A percentile compares a stretch with the other conserved stretches of the same genome.
phyloP scores from a whole-genome alignment of 2,888 invertebrate species.

The Sympetrum striolatum region DNA sequence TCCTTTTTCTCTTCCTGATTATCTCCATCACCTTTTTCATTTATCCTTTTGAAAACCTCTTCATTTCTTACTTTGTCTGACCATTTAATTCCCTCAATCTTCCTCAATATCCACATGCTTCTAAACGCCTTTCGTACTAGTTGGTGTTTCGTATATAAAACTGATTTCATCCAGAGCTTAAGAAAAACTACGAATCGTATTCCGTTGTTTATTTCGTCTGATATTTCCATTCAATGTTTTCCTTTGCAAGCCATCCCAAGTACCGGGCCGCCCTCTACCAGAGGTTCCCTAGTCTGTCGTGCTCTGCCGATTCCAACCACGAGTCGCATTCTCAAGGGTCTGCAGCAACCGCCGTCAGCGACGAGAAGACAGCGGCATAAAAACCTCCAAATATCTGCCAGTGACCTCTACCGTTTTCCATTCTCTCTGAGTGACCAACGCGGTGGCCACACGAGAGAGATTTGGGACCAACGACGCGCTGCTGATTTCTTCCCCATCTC shows the following conservation, averaged over 20 bases:
- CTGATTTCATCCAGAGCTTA: no score
- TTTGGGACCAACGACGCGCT: neutral
- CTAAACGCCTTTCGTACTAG: no score
- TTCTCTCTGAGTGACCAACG: neutral
- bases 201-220: no score
- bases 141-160: no score
- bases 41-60: no score
- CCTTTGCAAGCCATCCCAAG: conserved; percentile 51
- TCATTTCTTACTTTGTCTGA: no score
- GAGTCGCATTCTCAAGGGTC: conserved; percentile 47
- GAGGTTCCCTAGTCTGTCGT: conserved; percentile 56
- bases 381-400: neutral
- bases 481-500: neutral
- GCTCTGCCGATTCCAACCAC: conserved; percentile 48
- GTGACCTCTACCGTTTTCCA: neutral
- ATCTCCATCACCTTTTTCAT: no score
- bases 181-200: no score
- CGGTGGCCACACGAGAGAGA: neutral
- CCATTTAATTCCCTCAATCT: no score
- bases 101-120: no score
- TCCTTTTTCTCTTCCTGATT: no score
- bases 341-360: conserved; percentile 47
- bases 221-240: neutral
- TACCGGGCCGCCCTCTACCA: conserved; percentile 55
- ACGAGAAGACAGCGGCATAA: conserved; percentile 50